These are phyloP conservation scores for Ibycter americanus DNA, from an alignment of 2,797 vertebrate genomes.

Conservation along the genomic window DNA sequence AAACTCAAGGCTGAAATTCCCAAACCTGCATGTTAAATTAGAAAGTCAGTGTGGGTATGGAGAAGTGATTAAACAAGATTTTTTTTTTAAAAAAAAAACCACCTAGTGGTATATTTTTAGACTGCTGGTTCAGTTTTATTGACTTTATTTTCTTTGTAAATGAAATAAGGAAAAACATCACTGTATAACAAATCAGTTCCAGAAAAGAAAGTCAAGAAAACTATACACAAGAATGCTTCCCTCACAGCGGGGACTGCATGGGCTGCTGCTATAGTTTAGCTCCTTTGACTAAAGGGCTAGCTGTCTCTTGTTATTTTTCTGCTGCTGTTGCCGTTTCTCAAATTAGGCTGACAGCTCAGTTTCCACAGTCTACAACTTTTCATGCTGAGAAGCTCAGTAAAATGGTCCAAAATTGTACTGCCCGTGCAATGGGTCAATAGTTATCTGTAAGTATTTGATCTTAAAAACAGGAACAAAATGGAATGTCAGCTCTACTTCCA, in stretches of 20 bases:
- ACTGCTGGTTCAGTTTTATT: not conserved
- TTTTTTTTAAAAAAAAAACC: not conserved
- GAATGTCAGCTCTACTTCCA: not conserved
- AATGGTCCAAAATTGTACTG: not conserved
- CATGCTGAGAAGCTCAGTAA: not conserved
- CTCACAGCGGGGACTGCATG: not conserved
- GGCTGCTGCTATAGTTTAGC: not conserved
- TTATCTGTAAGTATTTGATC: not conserved
- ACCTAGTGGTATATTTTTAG: not conserved
- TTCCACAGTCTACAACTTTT: conserved; percentile 16
- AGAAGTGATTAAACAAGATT: not conserved
- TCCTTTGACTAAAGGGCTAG: conserved; percentile 25
- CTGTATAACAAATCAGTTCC: not conserved
- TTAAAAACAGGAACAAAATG: not conserved
- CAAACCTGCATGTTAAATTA: not conserved
- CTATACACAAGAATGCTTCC: not conserved
- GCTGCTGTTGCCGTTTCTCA: conserved; percentile 41
- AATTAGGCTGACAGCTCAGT: conserved; percentile 8
- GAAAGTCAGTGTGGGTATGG: not conserved
- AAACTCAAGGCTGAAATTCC: not conserved
- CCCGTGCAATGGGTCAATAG: not conserved
- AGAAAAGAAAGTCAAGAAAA: not conserved
- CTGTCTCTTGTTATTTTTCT: conserved; percentile 27
- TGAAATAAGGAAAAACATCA: not conserved
- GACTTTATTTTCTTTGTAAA: conserved; percentile 12